A percentile compares a stretch with the other conserved stretches of the same genome.
Conservation (phyloP, 2,797 vertebrate species). For the Bradypodion ventrale region DNA sequence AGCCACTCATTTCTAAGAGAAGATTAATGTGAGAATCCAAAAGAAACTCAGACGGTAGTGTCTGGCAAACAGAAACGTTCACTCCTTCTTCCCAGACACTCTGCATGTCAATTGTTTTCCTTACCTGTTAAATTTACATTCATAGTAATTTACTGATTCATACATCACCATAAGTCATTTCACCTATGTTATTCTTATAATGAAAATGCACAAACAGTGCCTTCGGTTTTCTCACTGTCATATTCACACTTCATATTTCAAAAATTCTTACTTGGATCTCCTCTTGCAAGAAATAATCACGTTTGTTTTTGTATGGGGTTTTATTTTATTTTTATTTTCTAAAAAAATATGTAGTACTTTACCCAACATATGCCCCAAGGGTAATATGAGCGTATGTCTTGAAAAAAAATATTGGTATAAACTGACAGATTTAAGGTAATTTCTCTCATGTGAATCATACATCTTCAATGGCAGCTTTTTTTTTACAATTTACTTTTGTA, state of each 20-base stretch:
- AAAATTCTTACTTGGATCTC: not conserved
- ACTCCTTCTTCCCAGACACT: not conserved
- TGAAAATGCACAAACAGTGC: not conserved
- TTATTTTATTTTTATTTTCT: not conserved
- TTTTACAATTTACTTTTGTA: not conserved
- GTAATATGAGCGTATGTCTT: not conserved
- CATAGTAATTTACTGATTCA: not conserved
- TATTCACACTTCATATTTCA: not conserved
- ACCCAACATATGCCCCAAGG: conserved; percentile 11
- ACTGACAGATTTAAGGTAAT: not conserved
- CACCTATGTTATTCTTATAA: not conserved
- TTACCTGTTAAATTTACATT: conserved; percentile 8
- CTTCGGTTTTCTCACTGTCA: conserved; percentile 5
- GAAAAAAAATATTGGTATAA: not conserved
- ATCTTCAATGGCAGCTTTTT: not conserved
- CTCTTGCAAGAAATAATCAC: not conserved
- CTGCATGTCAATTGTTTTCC: not conserved
- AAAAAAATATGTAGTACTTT: conserved; percentile 8
- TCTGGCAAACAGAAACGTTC: not conserved
- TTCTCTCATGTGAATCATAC: not conserved
- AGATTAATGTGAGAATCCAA: not conserved
- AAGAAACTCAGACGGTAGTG: not conserved
- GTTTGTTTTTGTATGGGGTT: not conserved
- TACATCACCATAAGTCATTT: not conserved
- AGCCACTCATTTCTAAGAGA: too few relatives aligned